A percentile compares a stretch with the other conserved stretches of the same genome.
Evolutionary conservation across 2,797 vertebrate genomes (phyloP).

Genomic region (Lithobates sylvaticus): DNA sequence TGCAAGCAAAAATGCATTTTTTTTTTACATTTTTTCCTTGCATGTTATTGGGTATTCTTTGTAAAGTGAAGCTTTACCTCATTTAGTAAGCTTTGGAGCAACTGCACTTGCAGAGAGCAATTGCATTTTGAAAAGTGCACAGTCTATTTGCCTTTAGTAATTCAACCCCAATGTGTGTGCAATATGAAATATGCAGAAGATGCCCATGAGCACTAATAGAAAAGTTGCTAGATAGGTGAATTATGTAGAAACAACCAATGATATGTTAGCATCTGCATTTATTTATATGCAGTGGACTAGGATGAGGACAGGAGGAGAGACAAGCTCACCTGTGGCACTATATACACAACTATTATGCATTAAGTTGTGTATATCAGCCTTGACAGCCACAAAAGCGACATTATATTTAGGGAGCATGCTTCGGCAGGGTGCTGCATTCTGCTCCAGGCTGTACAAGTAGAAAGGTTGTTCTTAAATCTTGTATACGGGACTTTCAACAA

Average conservation of each 20-base stretch:
- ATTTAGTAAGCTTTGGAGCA: too few species aligned
- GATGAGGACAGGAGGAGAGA: slow-evolving; percentile 1
- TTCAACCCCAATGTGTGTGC: too few species aligned
- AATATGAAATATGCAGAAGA: too few species aligned
- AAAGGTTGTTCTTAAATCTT: slow-evolving; percentile 24
- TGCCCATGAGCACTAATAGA: too few species aligned
- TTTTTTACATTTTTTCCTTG: too few species aligned
- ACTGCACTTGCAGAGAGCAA: too few species aligned
- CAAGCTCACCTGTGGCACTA: neutral
- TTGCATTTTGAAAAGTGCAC: too few species aligned
- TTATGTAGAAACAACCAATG: neutral
- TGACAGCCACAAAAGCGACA: slow-evolving; percentile 46
- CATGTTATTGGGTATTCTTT: too few species aligned
- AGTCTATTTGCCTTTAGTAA: too few species aligned
- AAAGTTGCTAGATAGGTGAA: neutral
- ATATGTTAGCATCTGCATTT: neutral
- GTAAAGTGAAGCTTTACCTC: too few species aligned
- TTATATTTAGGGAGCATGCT: slow-evolving; percentile 35
- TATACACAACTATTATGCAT: slow-evolving; percentile 9
- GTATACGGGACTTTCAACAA: slow-evolving; percentile 44
- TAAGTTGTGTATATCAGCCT: too few species aligned
- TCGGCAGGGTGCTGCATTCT: slow-evolving; percentile 36
- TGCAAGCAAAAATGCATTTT: too few species aligned
- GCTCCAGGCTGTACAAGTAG: slow-evolving; percentile 51
- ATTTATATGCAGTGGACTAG: neutral